Evolutionary conservation across 35 echinoderm and acorn worm genomes (phyloP), one percentile per base, ranked within the genome.

Genomic region (Patiria miniata): DNA sequence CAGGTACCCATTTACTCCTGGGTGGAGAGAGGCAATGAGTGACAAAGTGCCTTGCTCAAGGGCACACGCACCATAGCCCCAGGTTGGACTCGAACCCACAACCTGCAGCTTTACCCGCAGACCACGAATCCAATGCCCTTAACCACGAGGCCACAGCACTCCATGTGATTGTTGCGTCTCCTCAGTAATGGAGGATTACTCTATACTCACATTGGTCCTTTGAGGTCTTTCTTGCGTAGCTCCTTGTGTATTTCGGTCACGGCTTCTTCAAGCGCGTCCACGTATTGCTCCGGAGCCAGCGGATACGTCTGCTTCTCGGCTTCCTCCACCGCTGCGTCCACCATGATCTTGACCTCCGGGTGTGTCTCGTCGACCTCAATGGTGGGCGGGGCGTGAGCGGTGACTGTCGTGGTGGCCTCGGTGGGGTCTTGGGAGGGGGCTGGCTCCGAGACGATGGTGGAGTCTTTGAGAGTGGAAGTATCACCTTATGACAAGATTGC

Each of bases 191-290:
- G n/a, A 68, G n/a, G 7, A 18, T 22, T 68, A 4, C n/a, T 6
- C 37, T 32, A 32, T 34, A 90, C 95, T 85, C 77, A 98, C 96
- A 82, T 33, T 6, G 96, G 96, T 37, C 96, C 96, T 54, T 51
- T 86, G 6, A 81, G 89, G 51, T 94, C 87, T 32, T 69, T 86
- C 39, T 79, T 85, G 17, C 76, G 85, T 9, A 98, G 85, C 83
- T 98, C 96, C 65, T 91, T 98, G 38, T 98, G 89, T 8, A 94
- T 58, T 36, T 94, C 92, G 39, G 56, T 86, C 42, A 98, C 81
- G 30, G 96, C 89, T 39, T 98, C 96, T 30, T 98, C 96, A 39
- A 98, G 34, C 6, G 77, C 90, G 39, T 98, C 96, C 7, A 92
- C 83, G 78, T 98, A 98, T 40, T 94, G 92, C 14, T 98, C 96